Base-by-base conservation (phyloP, 2,113 vertebrate species). In the Hymenochirus boettgeri region DNA sequence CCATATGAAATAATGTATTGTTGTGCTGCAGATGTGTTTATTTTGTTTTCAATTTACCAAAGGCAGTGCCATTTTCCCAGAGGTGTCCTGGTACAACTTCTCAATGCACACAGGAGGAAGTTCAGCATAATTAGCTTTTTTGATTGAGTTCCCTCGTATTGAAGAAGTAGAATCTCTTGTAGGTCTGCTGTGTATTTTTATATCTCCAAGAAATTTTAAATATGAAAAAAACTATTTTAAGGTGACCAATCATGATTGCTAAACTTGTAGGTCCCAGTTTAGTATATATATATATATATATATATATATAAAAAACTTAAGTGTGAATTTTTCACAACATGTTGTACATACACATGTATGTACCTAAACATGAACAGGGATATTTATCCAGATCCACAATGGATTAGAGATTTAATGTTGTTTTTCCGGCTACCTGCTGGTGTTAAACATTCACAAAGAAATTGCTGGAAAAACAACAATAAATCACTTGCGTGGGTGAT, bases 1-100 rank as follows among this genome's bases (percentile, higher is more conserved):
- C 81, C 80, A 76, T 80, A 80, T 75, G 76, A 79, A 77, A 79
- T 79, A 83, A 85, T 85, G 82, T 85, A 85, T 85, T 83, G 79
- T 59, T 69, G 56, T 69, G 35, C 74, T 80, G 83, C 72, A 83
- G 80, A 80, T 79, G 75, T 80, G 79, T 83, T 81, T 82, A 80
- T 80, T 83, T 82, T 83, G 77, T 77, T 85, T 83, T 82, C 77
- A 79, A 79, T 80, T 82, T 82, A 79, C 77, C 76, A 82, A 72
- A 78, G 72, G 74, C 73, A 73, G 74, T 82, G 81, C 81, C 79
- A 83, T 76, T 77, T 78, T 85, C 79, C 78, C 79, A 79, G 79
- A 83, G 80, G 80, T 79, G 70, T 76, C 78, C 79, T 78, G 79
- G 74, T 82, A 76, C 80, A 77, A n/a, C 78, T 79, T 79, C 79